Evolutionary conservation across 2,113 vertebrate species (phyloP).

Genomic region (Clarias magur): DNA sequence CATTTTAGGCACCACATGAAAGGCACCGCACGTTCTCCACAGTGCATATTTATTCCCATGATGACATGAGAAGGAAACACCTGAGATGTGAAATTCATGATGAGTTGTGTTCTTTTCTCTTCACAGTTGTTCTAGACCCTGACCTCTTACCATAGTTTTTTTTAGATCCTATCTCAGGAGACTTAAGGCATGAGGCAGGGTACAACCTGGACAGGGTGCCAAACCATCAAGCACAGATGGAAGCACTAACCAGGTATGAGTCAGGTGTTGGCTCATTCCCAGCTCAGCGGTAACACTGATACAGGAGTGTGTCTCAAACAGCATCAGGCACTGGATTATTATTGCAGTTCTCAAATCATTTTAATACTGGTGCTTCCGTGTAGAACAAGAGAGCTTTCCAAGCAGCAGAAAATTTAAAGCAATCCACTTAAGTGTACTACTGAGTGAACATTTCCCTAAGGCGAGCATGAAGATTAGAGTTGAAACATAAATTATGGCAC

Average conservation of each 20-base stretch:
- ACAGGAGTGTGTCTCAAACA: neutral
- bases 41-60: neutral
- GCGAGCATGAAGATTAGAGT: neutral
- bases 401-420: neutral
- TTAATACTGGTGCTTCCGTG: neutral
- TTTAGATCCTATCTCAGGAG: too few species aligned
- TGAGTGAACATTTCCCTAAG: constrained; percentile 1
- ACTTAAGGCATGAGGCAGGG: too few species aligned
- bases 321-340: neutral
- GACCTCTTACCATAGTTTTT: neutral
- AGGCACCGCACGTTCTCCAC: neutral
- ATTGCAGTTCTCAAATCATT: neutral
- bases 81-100: neutral
- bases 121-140: neutral
- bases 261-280: neutral
- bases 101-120: neutral
- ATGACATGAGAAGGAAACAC: neutral
- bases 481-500: neutral
- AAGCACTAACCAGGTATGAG: neutral
- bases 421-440: neutral
- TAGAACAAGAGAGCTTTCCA: neutral
- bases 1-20: neutral
- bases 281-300: neutral
- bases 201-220: too few species aligned
- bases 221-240: neutral